These are phyloP conservation scores for Mesoligia furuncula DNA, from an alignment of 2,888 invertebrate genomes.

Conservation along the genomic window DNA sequence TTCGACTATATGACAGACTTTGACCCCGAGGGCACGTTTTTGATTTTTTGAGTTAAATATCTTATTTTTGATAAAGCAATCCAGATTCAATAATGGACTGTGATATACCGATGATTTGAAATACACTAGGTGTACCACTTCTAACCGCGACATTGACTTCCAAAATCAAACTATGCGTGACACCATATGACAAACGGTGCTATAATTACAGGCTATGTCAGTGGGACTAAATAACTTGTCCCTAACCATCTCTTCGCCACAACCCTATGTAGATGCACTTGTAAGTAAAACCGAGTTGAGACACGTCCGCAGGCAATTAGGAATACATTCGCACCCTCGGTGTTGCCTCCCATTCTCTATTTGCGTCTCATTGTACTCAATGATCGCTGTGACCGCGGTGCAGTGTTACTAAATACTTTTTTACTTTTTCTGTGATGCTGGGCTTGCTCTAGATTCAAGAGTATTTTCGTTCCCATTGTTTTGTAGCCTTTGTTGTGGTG, in stretches of 20 bases:
- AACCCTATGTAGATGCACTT: slow-evolving; percentile 67
- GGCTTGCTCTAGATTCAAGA: slow-evolving; percentile 56
- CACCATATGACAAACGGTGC: neutral
- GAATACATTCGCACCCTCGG: slow-evolving; percentile 74
- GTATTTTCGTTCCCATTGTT: slow-evolving; percentile 58
- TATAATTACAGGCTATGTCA: neutral
- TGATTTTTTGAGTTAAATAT: neutral
- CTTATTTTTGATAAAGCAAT: neutral
- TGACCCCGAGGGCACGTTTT: no score
- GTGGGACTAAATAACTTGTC: neutral
- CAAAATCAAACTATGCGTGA: neutral
- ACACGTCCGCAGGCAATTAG: slow-evolving; percentile 80
- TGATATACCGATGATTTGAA: neutral
- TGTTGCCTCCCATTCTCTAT: slow-evolving; percentile 68
- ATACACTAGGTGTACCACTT: neutral
- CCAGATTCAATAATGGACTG: neutral
- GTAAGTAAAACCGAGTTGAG: slow-evolving; percentile 76
- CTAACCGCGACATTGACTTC: neutral
- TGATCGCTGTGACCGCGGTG: slow-evolving; percentile 51
- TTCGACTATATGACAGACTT: no score
- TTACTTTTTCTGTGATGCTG: slow-evolving; percentile 35
- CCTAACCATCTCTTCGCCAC: neutral
- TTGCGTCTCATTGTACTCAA: slow-evolving; percentile 63
- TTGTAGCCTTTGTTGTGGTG: slow-evolving; percentile 52
- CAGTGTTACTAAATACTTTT: slow-evolving; percentile 49